Evolutionary conservation across 1,140 invertebrate genomes (phyloP), one percentile per base, ranked within the genome.

Genomic region (Bursaphelenchus mucronatus): DNA sequence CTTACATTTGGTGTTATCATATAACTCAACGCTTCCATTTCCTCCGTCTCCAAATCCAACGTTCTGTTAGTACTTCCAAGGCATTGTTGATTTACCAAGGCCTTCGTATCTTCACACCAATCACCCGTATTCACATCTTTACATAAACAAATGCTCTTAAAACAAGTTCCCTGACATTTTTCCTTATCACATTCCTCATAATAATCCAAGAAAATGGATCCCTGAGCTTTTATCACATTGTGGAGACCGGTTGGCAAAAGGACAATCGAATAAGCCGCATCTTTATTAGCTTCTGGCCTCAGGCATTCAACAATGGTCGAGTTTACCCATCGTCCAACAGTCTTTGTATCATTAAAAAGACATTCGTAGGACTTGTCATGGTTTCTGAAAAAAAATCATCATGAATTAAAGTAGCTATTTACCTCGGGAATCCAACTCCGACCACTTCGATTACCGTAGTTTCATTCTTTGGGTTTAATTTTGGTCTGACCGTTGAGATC

Each of bases 361-460:
- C 57, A 59, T 17, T 45, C n/a, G 40, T 59, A 59, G 44, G 13
- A 11, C 4, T 59, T 50, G 11, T 44, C 47, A 11, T n/a, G 11
- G 19, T 39, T 45, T 39, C 57, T 59, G 53, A 59, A 59, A 59
- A n/a, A 59, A 59, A 13, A 3, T 30, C 30, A 30, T 30, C 30
- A 30, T 30, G 30, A 30, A 3, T 30, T 30, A 30, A 30, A 30
- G 30, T 30, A 30, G 30, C 5, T 30, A 1, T 7, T 21, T 44
- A 43, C 57, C 57, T 30, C 41, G 57, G 57, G 40, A 59, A 59
- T 17, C 57, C 57, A 50, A 17, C n/a, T 1, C 57, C 57, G 10
- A 46, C 40, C 13, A 59, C 41, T 44, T 13, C 45, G 57, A 59
- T 45, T 44, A 50, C 19, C 3, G 2, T 11, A 39, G 45, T 11